Conservation (phyloP, 2,888 invertebrate species). For the Epirrhoe alternata region DNA sequence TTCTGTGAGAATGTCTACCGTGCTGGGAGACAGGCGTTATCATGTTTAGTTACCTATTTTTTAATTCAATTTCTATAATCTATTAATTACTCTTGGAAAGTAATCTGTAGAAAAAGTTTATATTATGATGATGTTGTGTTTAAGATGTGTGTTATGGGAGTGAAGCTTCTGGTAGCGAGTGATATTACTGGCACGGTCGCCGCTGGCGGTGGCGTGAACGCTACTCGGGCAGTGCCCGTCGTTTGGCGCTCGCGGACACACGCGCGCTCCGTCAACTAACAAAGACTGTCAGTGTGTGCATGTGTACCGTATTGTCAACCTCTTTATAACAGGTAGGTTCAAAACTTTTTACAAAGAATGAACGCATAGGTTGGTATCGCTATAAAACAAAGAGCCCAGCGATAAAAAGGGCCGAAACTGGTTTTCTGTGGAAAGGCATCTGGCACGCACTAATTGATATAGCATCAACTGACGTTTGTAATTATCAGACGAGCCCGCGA, state of each 20-base stretch:
- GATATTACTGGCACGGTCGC: slow-evolving; percentile 15
- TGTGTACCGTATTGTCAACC: slow-evolving; percentile 74
- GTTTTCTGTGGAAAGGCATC: slow-evolving; percentile 76
- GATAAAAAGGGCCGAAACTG: slow-evolving; percentile 76
- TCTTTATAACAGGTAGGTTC: slow-evolving; percentile 82
- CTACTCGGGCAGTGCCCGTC: slow-evolving; percentile 70
- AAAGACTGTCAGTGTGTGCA: slow-evolving; percentile 69
- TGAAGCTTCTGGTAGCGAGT: slow-evolving; percentile 20
- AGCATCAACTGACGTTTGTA: slow-evolving; percentile 70
- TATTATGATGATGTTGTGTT: slow-evolving; percentile 2
- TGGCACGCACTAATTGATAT: slow-evolving; percentile 81
- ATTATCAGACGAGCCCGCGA: slow-evolving; percentile 54
- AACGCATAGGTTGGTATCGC: slow-evolving; percentile 38
- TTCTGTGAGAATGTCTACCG: too few species aligned
- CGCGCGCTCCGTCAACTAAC: slow-evolving; percentile 61
- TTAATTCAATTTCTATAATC: too few species aligned
- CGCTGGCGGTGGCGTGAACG: slow-evolving; percentile 40
- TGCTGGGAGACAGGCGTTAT: too few species aligned
- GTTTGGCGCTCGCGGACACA: slow-evolving; percentile 70
- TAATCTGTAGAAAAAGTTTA: background rate
- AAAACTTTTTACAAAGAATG: slow-evolving; percentile 50
- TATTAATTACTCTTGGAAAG: too few species aligned
- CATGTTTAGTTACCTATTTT: too few species aligned
- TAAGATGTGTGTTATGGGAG: slow-evolving; percentile 5
- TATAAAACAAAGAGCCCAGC: slow-evolving; percentile 64